Evolutionary conservation across 2,797 vertebrate genomes (phyloP).

Genomic region (Sebastes goodei): DNA sequence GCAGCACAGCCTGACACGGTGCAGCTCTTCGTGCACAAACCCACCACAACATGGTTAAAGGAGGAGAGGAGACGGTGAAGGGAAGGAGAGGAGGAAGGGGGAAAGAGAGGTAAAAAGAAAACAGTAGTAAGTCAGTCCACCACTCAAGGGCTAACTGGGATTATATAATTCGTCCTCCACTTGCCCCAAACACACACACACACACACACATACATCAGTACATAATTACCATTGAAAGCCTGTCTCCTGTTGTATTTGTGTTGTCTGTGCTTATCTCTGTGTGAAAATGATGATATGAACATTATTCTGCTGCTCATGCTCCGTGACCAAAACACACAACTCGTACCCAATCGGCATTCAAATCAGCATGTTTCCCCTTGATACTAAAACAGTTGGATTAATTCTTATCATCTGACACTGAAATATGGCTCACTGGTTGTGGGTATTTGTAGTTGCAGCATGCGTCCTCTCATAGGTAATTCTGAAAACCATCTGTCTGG

Average conservation of each 20-base stretch:
- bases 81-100: background rate
- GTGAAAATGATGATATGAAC: constrained; percentile 40
- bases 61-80: background rate
- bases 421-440: constrained; percentile 31
- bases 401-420: constrained; percentile 36
- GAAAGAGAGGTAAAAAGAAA: background rate
- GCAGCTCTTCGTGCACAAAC: constrained; percentile 62
- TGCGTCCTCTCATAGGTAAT: constrained; percentile 48
- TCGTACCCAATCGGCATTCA: constrained; percentile 39
- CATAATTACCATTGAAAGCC: constrained; percentile 35
- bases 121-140: constrained; percentile 44
- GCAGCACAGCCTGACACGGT: constrained; percentile 71
- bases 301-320: constrained; percentile 50
- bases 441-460: constrained; percentile 48
- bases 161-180: constrained; percentile 58
- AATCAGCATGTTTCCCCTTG: constrained; percentile 40
- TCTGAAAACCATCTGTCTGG: constrained; percentile 60
- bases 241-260: constrained; percentile 45
- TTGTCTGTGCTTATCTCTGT: constrained; percentile 40
- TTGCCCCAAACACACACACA: constrained; percentile 27
- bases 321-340: constrained; percentile 43
- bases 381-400: constrained; percentile 36
- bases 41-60: constrained; percentile 51
- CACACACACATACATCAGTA: background rate
- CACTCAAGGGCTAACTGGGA: constrained; percentile 38